phyloP scores from a whole-genome alignment of 2,888 invertebrate genomes.

The Entomobrya proxima region DNA sequence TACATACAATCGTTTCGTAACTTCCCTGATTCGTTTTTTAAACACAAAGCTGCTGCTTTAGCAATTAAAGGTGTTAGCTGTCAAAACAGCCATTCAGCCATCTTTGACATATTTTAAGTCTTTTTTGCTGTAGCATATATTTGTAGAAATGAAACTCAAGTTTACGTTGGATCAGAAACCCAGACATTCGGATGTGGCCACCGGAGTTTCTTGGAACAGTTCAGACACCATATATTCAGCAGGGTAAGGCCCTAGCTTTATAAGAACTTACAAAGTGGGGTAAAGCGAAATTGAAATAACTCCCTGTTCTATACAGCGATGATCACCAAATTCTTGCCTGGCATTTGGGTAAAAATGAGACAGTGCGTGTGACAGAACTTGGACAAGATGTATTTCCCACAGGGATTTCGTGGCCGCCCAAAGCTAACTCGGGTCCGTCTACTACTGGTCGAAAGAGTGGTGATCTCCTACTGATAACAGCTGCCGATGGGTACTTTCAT shows the following conservation, averaged over 20 bases:
- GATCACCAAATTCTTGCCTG: slow-evolving; percentile 93
- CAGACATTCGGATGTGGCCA: slow-evolving; percentile 87
- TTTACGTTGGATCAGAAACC: slow-evolving; percentile 86
- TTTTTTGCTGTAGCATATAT: neutral
- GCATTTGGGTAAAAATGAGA: slow-evolving; percentile 89
- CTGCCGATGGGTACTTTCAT: slow-evolving; percentile 81
- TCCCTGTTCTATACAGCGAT: slow-evolving; percentile 82
- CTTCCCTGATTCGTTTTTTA: no score
- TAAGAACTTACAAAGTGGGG: neutral
- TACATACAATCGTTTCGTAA: no score
- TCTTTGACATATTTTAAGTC: neutral
- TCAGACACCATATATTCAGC: slow-evolving; percentile 95
- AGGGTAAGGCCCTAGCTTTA: slow-evolving; percentile 81
- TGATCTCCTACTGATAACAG: slow-evolving; percentile 73
- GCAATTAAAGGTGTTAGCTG: neutral
- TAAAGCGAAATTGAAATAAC: neutral
- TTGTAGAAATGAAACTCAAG: slow-evolving; percentile 86
- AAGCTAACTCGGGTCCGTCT: slow-evolving; percentile 77
- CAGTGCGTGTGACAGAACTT: slow-evolving; percentile 86
- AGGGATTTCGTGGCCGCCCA: slow-evolving; percentile 92
- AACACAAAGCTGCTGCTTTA: no score
- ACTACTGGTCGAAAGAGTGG: slow-evolving; percentile 70
- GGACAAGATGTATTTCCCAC: slow-evolving; percentile 91
- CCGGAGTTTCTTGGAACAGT: slow-evolving; percentile 95
- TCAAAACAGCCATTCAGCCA: neutral